Evolutionary conservation across 2,797 vertebrate genomes (phyloP), one percentile per base, ranked within the genome.

Genomic region (Thunnus albacares): DNA sequence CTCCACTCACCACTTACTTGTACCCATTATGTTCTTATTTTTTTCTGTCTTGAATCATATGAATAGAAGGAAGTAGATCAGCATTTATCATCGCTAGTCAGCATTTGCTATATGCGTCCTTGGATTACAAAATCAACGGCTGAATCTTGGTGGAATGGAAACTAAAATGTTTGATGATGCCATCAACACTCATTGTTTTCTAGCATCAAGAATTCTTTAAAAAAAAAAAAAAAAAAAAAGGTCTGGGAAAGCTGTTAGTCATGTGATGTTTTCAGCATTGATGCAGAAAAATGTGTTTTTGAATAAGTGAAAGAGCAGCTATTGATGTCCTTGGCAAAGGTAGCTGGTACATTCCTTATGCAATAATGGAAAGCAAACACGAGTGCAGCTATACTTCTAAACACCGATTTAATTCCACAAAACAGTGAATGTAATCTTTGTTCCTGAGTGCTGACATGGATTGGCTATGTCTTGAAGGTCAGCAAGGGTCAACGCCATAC

Each of bases 41-140:
- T 30, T 78, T 77, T 68, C 52, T 55, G 12, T 41, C 45, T 47
- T 81, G 72, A 83, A 72, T 85, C 53, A 65, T 20, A 64, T 87
- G 82, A 83, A 86, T 87, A 56, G 76, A 55, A 57, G 85, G 90
- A 88, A 89, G 85, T 70, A 66, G 61, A 82, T 74, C 15, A 75
- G 43, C 58, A 58, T 82, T 84, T 81, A 84, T 91, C 80, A 72
- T 55, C 28, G 47, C 38, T 22, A 49, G 68, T 75, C 83, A 87
- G 80, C 69, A 24, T 86, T 84, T 89, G 79, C 83, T 81, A n/a
- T 18, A 11, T 55, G 62, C 28, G 66, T 68, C 67, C 52, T 65
- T 49, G 38, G 33, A n/a, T 71, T 64, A 35, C 76, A 60, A 67
- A 83, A 76, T 85, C 67, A 74, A 28, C 41, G 17, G 33, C 66